These are phyloP conservation scores for Galbula dea DNA, from an alignment of 2,113 vertebrate species.

Conservation along the genomic window DNA sequence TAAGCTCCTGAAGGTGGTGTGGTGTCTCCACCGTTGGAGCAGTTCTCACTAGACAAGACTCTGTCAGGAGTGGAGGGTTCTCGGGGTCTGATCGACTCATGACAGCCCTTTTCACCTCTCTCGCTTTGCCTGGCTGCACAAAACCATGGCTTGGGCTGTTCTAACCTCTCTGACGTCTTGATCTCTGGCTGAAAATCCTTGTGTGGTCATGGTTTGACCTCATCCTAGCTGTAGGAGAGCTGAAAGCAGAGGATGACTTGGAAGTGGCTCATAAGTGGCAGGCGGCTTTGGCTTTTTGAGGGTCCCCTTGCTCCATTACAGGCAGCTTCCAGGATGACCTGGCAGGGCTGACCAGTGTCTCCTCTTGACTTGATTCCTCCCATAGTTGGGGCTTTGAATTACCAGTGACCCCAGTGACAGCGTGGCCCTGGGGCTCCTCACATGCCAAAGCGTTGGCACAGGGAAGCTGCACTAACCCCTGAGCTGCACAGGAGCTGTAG, in stretches of 20 bases:
- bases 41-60: accelerated
- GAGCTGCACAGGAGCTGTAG: background rate
- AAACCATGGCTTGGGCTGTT: accelerated
- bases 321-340: background rate
- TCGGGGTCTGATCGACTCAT: accelerated
- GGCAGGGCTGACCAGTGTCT: background rate
- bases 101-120: background rate
- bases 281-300: background rate
- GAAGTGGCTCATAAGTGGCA: accelerated
- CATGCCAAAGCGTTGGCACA: background rate
- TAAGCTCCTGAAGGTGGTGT: background rate
- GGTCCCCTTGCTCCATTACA: background rate
- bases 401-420: background rate
- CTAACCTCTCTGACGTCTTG: background rate
- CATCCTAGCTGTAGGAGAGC: background rate
- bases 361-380: background rate
- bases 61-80: accelerated
- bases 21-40: background rate
- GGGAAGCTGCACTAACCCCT: background rate
- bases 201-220: background rate
- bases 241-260: background rate
- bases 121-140: background rate
- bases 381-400: background rate
- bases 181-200: background rate
- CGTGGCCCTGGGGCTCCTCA: background rate